These are phyloP conservation scores for Agapostemon virescens DNA, from an alignment of 2,888 invertebrate genomes.

Conservation along the genomic window DNA sequence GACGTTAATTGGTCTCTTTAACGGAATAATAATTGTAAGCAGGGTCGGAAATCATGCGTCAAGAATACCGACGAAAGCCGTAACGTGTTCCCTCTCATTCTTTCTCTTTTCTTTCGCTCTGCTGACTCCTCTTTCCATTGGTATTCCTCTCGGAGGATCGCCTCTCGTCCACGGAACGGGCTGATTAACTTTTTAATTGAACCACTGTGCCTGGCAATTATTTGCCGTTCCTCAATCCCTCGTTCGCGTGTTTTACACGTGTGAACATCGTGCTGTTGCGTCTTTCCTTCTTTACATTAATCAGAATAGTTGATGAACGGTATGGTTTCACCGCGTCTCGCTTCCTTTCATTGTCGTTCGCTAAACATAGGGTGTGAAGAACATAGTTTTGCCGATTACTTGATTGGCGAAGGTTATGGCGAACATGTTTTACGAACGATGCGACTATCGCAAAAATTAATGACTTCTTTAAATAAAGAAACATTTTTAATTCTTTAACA, in stretches of 20 bases:
- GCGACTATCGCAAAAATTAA: too few species aligned
- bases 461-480: background rate
- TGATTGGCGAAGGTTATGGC: background rate
- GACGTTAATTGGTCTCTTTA: slow-evolving; percentile 9
- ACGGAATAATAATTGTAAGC: slow-evolving; percentile 38
- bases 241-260: slow-evolving; percentile 27
- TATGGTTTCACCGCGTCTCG: slow-evolving; percentile 19
- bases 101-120: slow-evolving; percentile 24
- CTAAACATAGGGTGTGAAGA: background rate
- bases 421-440: too few species aligned
- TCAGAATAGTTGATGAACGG: slow-evolving; percentile 20
- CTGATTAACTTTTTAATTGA: slow-evolving; percentile 80
- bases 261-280: slow-evolving; percentile 6
- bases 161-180: slow-evolving; percentile 55
- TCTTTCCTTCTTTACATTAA: slow-evolving; percentile 26
- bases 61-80: slow-evolving; percentile 47
- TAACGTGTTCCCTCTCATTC: slow-evolving; percentile 30
- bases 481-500: too few species aligned
- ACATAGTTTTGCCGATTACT: background rate
- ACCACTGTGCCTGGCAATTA: slow-evolving; percentile 76
- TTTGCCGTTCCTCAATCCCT: slow-evolving; percentile 59
- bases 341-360: background rate
- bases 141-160: slow-evolving; percentile 33
- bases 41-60: slow-evolving; percentile 24
- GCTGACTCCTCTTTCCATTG: slow-evolving; percentile 15